Base-by-base conservation (phyloP, 2,888 invertebrate genomes). In the Macroteleia sp. region DNA sequence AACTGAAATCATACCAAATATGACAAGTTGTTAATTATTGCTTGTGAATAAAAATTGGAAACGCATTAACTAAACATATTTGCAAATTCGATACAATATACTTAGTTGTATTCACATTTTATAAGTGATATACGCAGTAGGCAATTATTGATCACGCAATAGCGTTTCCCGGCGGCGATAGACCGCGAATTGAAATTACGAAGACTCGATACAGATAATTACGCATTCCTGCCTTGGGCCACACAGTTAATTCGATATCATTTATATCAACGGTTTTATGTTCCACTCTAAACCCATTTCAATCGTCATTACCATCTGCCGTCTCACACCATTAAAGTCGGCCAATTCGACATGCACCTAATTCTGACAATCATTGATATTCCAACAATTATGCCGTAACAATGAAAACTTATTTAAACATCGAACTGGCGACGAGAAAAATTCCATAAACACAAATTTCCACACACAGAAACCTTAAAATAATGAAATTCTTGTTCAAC, bases 201-300 rank as follows among this genome's bases (percentile, higher is more conserved):
- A 73, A 69, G 52, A 70, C 64, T 66, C 66, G 56, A 73, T 69
- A 75, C 69, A 56, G 62, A 61, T 75, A 80, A 80, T 77, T 73
- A 54, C 61, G 69, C 62, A 48, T 59, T 64, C 41, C 64, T 56
- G 59, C 71, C 70, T 71, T 77, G 64, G 75, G 66, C 73, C 41
- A 44, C 48, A 39, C 67, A 64, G 77, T 81, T 79, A 79, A 82
- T 76, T 66, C 39, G 39, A 78, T 59, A 81, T 78, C 71, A 78
- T 71, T 78, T 74, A 69, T 69, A 69, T 71, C 75, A 71, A 75
- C 39, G 73, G 52, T 66, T 77, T 70, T 66, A 67, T 61, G 50
- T 67, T 67, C 41, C 44, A 74, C 71, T 77, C 17, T 66, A 57
- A 70, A 48, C 39, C 46, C 52, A 61, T 70, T 77, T 70, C 59